Conservation (phyloP, 2,888 invertebrate species). For the Carpatolechia fugitivella region DNA sequence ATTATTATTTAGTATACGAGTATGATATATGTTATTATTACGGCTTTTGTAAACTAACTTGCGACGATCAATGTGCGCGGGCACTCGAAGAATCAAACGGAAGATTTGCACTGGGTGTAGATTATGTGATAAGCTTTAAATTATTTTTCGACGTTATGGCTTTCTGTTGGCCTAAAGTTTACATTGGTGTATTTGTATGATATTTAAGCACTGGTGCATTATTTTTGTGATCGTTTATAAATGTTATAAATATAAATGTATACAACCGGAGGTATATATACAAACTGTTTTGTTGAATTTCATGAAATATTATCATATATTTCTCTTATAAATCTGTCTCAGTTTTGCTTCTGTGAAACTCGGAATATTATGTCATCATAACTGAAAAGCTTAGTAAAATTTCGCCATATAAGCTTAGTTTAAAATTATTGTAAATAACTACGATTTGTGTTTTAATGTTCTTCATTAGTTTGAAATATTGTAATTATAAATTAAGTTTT, state of each 20-base stretch:
- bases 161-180: conserved; percentile 45
- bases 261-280: not conserved
- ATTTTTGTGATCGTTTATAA: conserved; percentile 64
- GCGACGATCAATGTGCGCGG: conserved; percentile 26
- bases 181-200: conserved; percentile 46
- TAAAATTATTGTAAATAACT: conserved; percentile 36
- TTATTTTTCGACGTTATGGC: conserved; percentile 64
- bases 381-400: conserved; percentile 22
- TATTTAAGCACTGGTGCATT: conserved; percentile 61
- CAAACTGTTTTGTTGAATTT: not conserved
- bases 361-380: not conserved
- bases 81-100: conserved; percentile 26
- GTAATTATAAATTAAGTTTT: conserved; percentile 33
- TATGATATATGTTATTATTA: conserved; percentile 10
- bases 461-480: conserved; percentile 22
- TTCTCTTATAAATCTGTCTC: not conserved
- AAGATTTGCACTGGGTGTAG: conserved; percentile 54
- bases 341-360: not conserved
- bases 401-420: conserved; percentile 56
- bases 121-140: conserved; percentile 74
- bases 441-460: conserved; percentile 16
- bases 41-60: conserved; percentile 20
- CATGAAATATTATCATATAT: not conserved
- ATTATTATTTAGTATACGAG: conserved; percentile 25
- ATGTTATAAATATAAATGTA: conserved; percentile 43